Evolutionary conservation across 2,113 vertebrate species (phyloP), one percentile per base, ranked within the genome.

Genomic region (Probosciger aterrimus): DNA sequence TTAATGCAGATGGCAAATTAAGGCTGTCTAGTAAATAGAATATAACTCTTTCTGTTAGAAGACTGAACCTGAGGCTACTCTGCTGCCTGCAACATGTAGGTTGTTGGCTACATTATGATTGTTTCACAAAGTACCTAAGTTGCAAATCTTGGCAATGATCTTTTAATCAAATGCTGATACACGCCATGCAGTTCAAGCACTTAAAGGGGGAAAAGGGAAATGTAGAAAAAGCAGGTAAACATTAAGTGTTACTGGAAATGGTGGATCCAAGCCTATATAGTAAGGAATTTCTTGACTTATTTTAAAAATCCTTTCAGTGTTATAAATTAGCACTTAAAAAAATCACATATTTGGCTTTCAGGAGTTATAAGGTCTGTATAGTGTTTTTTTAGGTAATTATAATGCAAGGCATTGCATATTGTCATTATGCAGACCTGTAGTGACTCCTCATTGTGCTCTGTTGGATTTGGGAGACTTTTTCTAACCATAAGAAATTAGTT

Each of bases 1-100:
- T 97, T 95, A 95, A 94, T 94, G 96, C 81, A 89, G 85, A 90
- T 68, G 86, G 77, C 92, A 96, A 97, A 97, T 96, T 97, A 97
- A 96, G 62, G 47, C 76, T 41, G 20, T 82, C 59, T 95, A 67
- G 85, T 92, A 97, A 97, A 94, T 81, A 97, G 92, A 96, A 93
- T 88, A 59, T 91, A 96, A 92, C 63, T 87, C 71, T 94, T 96
- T 92, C 64, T 81, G 67, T 86, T 75, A 84, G 39, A 71, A 60
- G 17, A 82, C 59, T 52, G 80, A 94, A 90, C 44, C 92, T 84
- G 68, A 52, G 96, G 79, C 78, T 96, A 83, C 65, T 74, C 55
- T 16, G 44, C 60, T 90, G 69, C 59, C 90, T 91, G 53, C 76
- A 80, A 39, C 82, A 86, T 85, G 67, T 90, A 70, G 47, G n/a